Percentiles rank a stretch among this genome's conserved stretches.
Evolutionary conservation across 92 coral and sea anemone species (phyloP).

Genomic region (Epizoanthus stellaris): DNA sequence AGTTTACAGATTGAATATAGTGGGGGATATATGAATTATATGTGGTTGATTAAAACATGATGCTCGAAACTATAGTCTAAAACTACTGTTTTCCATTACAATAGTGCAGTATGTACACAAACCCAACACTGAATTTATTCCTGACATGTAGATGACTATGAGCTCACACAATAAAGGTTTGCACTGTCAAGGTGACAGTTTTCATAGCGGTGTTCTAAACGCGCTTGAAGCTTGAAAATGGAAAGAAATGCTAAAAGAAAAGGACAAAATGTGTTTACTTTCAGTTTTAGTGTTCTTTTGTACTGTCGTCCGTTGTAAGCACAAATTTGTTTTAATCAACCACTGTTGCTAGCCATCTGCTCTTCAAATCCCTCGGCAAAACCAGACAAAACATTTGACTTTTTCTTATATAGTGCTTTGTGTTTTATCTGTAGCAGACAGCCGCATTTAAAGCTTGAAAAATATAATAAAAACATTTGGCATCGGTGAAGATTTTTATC

Average conservation of each 20-base stretch:
- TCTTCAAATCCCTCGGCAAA: conserved; percentile 4
- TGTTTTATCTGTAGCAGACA: conserved; percentile 30
- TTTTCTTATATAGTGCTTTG: background rate
- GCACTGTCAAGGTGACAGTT: background rate
- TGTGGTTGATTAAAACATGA: too few species aligned
- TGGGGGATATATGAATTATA: too few species aligned
- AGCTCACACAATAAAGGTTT: background rate
- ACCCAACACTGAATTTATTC: background rate
- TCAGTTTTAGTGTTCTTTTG: background rate
- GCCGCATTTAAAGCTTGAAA: conserved; percentile 2
- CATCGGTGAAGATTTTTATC: conserved; percentile 32
- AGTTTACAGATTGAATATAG: too few species aligned
- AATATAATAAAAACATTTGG: conserved; percentile 32
- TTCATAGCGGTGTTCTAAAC: background rate
- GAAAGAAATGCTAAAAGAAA: conserved; percentile 1
- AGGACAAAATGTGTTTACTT: conserved; percentile 1
- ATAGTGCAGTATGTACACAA: background rate
- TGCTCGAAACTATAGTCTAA: background rate
- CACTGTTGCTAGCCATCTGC: background rate
- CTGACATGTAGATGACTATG: too few species aligned
- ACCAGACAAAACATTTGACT: background rate
- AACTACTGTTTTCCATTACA: background rate
- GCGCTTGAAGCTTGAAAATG: background rate
- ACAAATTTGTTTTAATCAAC: background rate
- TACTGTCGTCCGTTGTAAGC: conserved; percentile 4